These are phyloP conservation scores for Leptinotarsa tumamoca DNA, from an alignment of 2,888 invertebrate species.

Conservation along the genomic window DNA sequence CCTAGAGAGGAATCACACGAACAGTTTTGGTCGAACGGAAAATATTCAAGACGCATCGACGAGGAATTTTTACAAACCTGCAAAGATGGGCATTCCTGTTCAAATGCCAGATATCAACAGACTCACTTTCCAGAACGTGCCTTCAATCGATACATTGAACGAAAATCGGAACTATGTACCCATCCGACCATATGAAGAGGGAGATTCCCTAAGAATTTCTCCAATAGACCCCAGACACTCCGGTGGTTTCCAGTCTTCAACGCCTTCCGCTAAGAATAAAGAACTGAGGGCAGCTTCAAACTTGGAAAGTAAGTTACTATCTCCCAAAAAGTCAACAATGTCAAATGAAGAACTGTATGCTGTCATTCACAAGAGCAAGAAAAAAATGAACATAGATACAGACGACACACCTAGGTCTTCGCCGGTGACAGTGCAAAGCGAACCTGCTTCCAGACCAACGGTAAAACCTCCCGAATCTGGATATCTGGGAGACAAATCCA, in stretches of 20 bases:
- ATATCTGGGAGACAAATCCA: slow-evolving; percentile 70
- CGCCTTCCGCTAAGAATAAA: slow-evolving; percentile 69
- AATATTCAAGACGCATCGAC: slow-evolving; percentile 34
- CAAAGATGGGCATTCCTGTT: slow-evolving; percentile 60
- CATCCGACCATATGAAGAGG: slow-evolving; percentile 35
- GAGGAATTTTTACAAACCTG: slow-evolving; percentile 41
- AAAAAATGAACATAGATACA: slow-evolving; percentile 77
- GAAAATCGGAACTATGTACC: slow-evolving; percentile 28
- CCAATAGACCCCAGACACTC: slow-evolving; percentile 76
- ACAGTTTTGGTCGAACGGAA: slow-evolving; percentile 33
- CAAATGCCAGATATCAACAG: slow-evolving; percentile 54
- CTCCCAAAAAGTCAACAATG: slow-evolving; percentile 80
- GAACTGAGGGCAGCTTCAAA: slow-evolving; percentile 68
- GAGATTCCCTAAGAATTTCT: slow-evolving; percentile 72
- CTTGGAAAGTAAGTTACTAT: slow-evolving; percentile 70
- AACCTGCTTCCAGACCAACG: slow-evolving; percentile 58
- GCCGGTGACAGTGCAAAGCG: slow-evolving; percentile 43
- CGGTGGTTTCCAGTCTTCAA: slow-evolving; percentile 76
- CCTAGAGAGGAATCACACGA: slow-evolving; percentile 55
- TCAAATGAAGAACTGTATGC: slow-evolving; percentile 84
- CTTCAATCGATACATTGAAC: slow-evolving; percentile 46
- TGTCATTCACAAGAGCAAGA: slow-evolving; percentile 82
- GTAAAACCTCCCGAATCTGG: slow-evolving; percentile 73
- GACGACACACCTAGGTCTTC: slow-evolving; percentile 69
- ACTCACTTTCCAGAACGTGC: slow-evolving; percentile 56